Percentiles rank a stretch among this genome's conserved stretches.
Evolutionary conservation across 1,140 invertebrate species (phyloP).

Genomic region (Aphelenchoides besseyi): DNA sequence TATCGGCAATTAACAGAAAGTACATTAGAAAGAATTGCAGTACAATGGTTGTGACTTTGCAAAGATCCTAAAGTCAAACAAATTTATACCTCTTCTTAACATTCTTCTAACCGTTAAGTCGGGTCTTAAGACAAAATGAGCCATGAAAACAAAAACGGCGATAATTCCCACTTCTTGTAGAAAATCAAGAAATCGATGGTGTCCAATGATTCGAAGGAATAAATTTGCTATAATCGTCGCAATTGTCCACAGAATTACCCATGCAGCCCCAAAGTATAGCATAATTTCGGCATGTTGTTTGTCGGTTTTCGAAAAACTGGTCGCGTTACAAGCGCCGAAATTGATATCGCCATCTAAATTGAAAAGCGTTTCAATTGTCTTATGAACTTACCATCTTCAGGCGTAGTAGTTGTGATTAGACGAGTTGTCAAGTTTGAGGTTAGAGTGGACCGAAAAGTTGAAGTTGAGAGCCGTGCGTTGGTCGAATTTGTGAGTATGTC

Average conservation of each 20-base stretch:
- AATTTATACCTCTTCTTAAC: background rate
- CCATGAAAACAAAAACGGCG: slow-evolving; percentile 36
- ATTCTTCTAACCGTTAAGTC: slow-evolving; percentile 15
- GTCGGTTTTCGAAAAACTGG: slow-evolving; percentile 22
- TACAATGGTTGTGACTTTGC: slow-evolving; percentile 27
- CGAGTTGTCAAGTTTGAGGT: background rate
- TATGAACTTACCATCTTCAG: background rate
- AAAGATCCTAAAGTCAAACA: slow-evolving; percentile 8
- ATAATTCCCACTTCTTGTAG: slow-evolving; percentile 31
- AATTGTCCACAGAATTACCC: slow-evolving; percentile 30
- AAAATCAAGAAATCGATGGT: slow-evolving; percentile 34
- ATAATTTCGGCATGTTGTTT: slow-evolving; percentile 27
- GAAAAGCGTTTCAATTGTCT: background rate
- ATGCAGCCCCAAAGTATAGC: slow-evolving; percentile 25
- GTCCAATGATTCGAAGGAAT: slow-evolving; percentile 28
- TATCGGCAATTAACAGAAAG: slow-evolving; percentile 18
- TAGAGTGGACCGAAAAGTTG: background rate
- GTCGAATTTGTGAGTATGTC: background rate
- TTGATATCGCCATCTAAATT: background rate
- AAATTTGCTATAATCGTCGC: slow-evolving; percentile 26
- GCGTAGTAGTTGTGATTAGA: background rate
- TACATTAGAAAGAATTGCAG: slow-evolving; percentile 31
- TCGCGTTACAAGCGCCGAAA: slow-evolving; percentile 25
- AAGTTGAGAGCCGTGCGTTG: background rate
- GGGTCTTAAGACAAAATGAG: slow-evolving; percentile 29